Base-by-base conservation (phyloP, 2,888 invertebrate species). In the Aquatica leii region DNA sequence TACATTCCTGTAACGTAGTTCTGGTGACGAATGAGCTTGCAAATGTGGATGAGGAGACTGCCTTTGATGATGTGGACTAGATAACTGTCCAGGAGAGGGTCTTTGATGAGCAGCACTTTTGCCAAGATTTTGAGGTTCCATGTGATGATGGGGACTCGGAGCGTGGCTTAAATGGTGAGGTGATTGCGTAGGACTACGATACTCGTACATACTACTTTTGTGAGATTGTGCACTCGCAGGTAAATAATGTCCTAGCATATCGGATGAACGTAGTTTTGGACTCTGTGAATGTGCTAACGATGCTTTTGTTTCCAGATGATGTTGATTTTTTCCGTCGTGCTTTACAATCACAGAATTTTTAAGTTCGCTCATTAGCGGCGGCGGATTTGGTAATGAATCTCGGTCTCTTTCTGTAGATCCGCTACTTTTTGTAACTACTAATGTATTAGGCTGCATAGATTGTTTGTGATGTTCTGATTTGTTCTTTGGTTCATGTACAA, bases 261-360 rank as follows among this genome's bases (percentile, higher is more conserved):
- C 85, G 65, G 83, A 84, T 21, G 76, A 76, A 54, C 86, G 80
- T 62, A 86, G 81, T 76, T 88, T 87, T 67, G 86, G 86, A 68
- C 86, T 85, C 64, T 86, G 86, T 63, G 86, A 82, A 74, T 83
- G 82, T 78, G 86, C 81, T 81, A 86, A 80, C 77, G 86, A 78
- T 34, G 76, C 78, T 58, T 80, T 73, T 4, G 78, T 71, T 50
- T 88, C 87, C 64, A 87, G 77, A 76, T 87, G 86, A 75, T 87
- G 87, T 4, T 81, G 77, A 61, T 82, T 82, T 78, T 90, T 88
- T 56, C 86, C 87, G 75, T 91, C 91, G 79, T 91, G 91, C 78
- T 92, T 91, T 65, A 92, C 92, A 79, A 92, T 92, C 78, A 92
- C 92, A 76, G 90, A 89, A 80, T 87, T 90, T 80, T 90, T 91